Evolutionary conservation across 2,888 invertebrate genomes (phyloP).

Genomic region (Epistrophe eligans): DNA sequence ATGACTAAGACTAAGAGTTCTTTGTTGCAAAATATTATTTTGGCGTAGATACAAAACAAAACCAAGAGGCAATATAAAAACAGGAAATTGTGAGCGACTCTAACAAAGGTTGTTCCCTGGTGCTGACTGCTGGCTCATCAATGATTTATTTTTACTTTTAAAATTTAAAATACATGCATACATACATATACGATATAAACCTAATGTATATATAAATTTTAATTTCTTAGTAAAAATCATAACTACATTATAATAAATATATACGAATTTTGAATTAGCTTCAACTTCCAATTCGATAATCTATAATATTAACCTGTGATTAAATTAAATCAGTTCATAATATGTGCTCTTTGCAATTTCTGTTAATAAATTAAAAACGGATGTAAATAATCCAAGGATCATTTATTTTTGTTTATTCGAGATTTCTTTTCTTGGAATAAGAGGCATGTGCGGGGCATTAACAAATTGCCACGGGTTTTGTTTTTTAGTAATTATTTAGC

Average conservation of each 20-base stretch:
- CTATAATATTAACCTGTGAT: not conserved
- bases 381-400: not conserved
- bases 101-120: too few species aligned
- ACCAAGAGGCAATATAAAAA: too few species aligned
- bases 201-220: too few species aligned
- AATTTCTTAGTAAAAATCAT: too few species aligned
- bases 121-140: too few species aligned
- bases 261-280: not conserved
- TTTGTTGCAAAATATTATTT: too few species aligned
- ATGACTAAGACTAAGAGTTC: not conserved
- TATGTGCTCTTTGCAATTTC: not conserved
- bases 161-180: too few species aligned
- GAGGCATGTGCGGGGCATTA: slow-evolving; percentile 14
- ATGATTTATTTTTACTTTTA: too few species aligned
- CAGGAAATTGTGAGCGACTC: too few species aligned
- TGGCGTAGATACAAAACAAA: too few species aligned
- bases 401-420: not conserved
- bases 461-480: not conserved
- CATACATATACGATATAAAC: too few species aligned
- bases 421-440: not conserved
- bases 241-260: too few species aligned
- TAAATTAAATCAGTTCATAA: not conserved
- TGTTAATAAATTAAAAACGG: not conserved
- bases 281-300: not conserved
- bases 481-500: slow-evolving; percentile 2